A percentile compares a stretch with the other conserved stretches of the same genome.
phyloP scores from a whole-genome alignment of 2,797 vertebrate genomes.

The Sebastes wilsoni region DNA sequence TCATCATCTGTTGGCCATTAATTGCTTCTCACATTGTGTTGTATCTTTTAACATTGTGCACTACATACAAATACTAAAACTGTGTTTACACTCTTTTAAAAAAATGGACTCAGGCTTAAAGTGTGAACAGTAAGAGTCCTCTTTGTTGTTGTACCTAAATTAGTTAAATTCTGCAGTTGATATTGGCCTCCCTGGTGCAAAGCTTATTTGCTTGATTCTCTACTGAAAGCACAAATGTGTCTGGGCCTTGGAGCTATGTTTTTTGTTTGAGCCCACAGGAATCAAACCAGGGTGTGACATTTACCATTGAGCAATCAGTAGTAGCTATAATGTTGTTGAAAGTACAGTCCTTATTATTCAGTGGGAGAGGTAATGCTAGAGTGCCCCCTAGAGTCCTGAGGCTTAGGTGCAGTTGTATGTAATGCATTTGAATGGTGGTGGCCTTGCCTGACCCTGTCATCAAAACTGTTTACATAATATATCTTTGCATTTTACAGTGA shows the following conservation, averaged over 20 bases:
- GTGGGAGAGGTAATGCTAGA: not conserved
- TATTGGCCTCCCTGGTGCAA: not conserved
- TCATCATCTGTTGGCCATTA: not conserved
- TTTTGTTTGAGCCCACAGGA: not conserved
- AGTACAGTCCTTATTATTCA: not conserved
- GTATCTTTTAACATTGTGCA: not conserved
- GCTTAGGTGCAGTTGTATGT: not conserved
- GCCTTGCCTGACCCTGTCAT: not conserved
- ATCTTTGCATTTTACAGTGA: not conserved
- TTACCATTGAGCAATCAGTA: not conserved
- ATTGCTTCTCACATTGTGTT: not conserved
- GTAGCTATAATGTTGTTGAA: not conserved
- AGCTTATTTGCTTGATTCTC: not conserved
- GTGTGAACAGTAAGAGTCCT: not conserved
- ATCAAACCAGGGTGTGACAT: not conserved
- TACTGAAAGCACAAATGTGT: not conserved
- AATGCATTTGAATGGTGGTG: not conserved
- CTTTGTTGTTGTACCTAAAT: not conserved
- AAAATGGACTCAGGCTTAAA: not conserved
- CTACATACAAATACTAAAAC: not conserved
- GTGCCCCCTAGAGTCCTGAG: constrained; percentile 21
- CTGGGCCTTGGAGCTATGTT: too few relatives aligned
- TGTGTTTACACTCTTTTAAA: not conserved
- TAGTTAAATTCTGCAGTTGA: not conserved
- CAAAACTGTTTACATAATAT: not conserved